These are phyloP conservation scores for Gisinianus flammeolus DNA, from an alignment of 2,888 invertebrate genomes.

Conservation along the genomic window DNA sequence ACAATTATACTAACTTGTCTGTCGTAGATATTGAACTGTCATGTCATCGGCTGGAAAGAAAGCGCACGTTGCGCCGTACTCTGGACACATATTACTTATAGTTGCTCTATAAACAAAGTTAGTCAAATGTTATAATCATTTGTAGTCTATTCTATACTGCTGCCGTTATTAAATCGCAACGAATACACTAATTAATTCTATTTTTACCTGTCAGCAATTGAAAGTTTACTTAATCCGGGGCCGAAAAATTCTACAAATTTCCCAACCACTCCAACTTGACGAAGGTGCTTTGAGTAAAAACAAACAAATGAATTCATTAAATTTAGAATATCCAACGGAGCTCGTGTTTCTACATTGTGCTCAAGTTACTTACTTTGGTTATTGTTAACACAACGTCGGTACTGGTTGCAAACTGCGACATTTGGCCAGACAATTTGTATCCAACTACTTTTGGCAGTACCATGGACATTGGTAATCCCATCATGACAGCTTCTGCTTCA, in stretches of 20 bases:
- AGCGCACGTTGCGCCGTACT: slow-evolving; percentile 96
- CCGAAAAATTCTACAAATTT: slow-evolving; percentile 99
- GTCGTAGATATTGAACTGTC: slow-evolving; percentile 81
- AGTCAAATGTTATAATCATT: too few species aligned
- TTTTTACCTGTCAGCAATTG: slow-evolving; percentile 97
- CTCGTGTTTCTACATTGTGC: neutral
- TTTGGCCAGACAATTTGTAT: slow-evolving; percentile 81
- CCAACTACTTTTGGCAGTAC: slow-evolving; percentile 94
- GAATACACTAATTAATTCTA: too few species aligned
- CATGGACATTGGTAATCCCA: slow-evolving; percentile 98
- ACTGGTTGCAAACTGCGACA: slow-evolving; percentile 85
- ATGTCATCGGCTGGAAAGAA: slow-evolving; percentile 88
- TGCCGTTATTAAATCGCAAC: too few species aligned
- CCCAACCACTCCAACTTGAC: slow-evolving; percentile 94
- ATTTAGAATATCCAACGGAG: too few species aligned
- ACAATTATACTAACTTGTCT: slow-evolving; percentile 72
- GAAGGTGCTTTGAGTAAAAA: slow-evolving; percentile 71
- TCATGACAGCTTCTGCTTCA: slow-evolving; percentile 98
- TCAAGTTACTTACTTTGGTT: slow-evolving; percentile 78
- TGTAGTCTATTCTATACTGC: too few species aligned
- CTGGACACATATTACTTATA: slow-evolving; percentile 98
- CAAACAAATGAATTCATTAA: too few species aligned
- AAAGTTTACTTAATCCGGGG: slow-evolving; percentile 85
- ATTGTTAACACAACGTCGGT: slow-evolving; percentile 97
- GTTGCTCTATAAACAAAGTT: too few species aligned